phyloP scores from a whole-genome alignment of 2,113 vertebrate genomes.

The Ifrita kowaldi region DNA sequence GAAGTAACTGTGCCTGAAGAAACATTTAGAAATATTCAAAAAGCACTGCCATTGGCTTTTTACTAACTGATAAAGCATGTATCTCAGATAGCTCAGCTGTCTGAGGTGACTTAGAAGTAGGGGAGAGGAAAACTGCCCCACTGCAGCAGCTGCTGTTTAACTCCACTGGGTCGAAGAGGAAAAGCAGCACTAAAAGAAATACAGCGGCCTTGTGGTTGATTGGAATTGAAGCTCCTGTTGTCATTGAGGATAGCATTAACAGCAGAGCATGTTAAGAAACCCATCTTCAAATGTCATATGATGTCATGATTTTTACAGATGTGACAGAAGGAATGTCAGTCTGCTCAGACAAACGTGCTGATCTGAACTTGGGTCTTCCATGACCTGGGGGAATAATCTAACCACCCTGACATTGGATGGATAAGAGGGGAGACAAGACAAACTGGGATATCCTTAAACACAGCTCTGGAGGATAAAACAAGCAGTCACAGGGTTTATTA shows the following conservation, averaged over 20 bases:
- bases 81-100: not conserved
- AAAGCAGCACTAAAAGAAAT: not conserved
- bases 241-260: not conserved
- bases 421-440: not conserved
- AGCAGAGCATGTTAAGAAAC: not conserved
- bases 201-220: not conserved
- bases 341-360: not conserved
- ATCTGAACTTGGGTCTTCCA: not conserved
- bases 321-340: not conserved
- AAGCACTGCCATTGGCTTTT: not conserved
- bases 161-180: not conserved
- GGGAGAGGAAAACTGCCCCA: not conserved
- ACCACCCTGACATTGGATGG: not conserved
- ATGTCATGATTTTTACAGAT: not conserved
- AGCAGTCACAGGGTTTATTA: not conserved
- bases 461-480: not conserved
- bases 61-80: not conserved
- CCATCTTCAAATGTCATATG: not conserved
- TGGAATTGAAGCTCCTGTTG: not conserved
- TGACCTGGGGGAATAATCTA: not conserved
- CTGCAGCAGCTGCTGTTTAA: not conserved
- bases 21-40: slow-evolving; percentile 23
- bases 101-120: not conserved
- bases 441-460: not conserved
- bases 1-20: slow-evolving; percentile 41